Base-by-base conservation (phyloP, 92 coral and sea anemone species). In the Umimayanthus kanabou region DNA sequence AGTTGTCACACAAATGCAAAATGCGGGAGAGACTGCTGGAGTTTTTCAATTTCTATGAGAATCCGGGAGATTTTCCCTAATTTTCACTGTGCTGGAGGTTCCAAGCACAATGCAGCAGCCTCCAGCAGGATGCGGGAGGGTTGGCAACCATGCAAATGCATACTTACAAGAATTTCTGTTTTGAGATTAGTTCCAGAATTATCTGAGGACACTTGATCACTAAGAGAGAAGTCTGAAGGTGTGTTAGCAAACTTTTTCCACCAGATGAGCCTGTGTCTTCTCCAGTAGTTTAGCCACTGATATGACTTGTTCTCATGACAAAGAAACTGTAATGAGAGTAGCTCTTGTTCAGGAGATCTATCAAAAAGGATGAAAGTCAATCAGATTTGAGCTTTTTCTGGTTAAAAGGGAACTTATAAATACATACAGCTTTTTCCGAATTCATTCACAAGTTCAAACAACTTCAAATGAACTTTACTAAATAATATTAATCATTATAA, bases 251-350 rank as follows among this genome's bases (percentile, higher is more conserved):
- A 92, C 79, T 93, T 97, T 83, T 94, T 95, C 99, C 99, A 97
- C 99, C 99, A 97, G 0, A 92, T 89, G 16, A 97, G 94, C 77
- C 99, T 85, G 81, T 95, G 92, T 61, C 98, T 92, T 77, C 87
- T 94, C 99, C 99, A 97, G 88, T 89, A 93, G 87, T 97, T 96
- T 72, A 92, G 72, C 99, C 99, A 97, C 81, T 93, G 92, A 77
- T 90, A 90, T 1, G 91, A 89, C 85, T 93, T 90, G 50, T 90
- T 94, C 72, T 93, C 91, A 80, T 88, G 89, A 87, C 97, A 95
- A 80, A 91, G 84, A 87, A 91, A 97, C 78, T 93, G 92, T 53
- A 97, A 80, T 37, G 85, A 76, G 78, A 91, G 83, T 70, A 90
- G 78, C 73, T 97, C 96, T 73, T 90, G 92, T 81, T 91, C 93